Percentiles rank a stretch among this genome's conserved stretches.
These are phyloP conservation scores for Athrips mouffetella DNA, from an alignment of 2,888 invertebrate species.

Conservation along the genomic window DNA sequence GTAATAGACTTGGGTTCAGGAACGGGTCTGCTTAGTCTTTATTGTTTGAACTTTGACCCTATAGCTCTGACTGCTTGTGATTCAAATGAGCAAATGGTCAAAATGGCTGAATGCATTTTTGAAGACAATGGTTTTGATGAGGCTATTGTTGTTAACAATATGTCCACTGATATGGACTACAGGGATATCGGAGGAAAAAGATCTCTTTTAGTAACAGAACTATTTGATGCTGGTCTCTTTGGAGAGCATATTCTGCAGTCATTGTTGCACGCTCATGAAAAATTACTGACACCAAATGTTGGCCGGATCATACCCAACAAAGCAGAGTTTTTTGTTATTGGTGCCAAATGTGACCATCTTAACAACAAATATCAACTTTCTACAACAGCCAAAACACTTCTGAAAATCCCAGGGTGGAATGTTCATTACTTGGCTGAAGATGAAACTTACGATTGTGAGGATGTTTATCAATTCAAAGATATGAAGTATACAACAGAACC, in stretches of 20 bases:
- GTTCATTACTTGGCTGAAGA: constrained; percentile 48
- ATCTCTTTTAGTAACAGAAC: constrained; percentile 85
- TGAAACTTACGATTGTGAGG: constrained; percentile 84
- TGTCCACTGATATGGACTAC: constrained; percentile 77
- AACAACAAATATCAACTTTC: constrained; percentile 65
- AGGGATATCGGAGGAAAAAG: constrained; percentile 75
- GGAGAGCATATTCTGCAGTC: constrained; percentile 85
- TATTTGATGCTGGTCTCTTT: constrained; percentile 88
- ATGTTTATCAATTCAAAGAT: constrained; percentile 76
- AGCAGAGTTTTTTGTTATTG: constrained; percentile 81
- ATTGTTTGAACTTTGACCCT: constrained; percentile 78
- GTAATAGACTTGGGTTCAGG: constrained; percentile 89
- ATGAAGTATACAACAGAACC: constrained; percentile 79
- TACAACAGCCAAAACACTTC: constrained; percentile 37
- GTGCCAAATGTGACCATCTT: constrained; percentile 77
- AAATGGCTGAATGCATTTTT: constrained; percentile 70
- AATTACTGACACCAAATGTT: constrained; percentile 68
- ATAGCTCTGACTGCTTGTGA: constrained; percentile 82
- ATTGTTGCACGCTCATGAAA: constrained; percentile 82
- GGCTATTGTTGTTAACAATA: constrained; percentile 75
- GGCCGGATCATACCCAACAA: constrained; percentile 79
- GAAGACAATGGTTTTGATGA: constrained; percentile 71
- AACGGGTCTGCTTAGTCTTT: constrained; percentile 85
- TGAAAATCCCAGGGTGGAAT: constrained; percentile 43
- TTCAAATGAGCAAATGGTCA: constrained; percentile 79